Evolutionary conservation across 2,113 vertebrate species (phyloP), one percentile per base, ranked within the genome.

Genomic region (Antechinus stuartii): DNA sequence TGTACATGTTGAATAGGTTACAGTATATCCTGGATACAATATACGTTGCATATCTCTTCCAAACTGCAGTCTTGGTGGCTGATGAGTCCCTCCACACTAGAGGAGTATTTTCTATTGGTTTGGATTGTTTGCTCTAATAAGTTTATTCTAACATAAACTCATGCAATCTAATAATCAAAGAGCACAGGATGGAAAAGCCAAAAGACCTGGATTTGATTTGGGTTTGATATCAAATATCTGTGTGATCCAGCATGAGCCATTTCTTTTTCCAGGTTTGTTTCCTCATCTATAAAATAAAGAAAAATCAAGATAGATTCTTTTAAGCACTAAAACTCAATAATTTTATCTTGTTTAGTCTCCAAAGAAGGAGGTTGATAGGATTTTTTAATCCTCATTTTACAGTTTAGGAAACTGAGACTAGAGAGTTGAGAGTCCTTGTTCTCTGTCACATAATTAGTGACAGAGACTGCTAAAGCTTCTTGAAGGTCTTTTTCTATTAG

Each of bases 261-360:
- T 54, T 26, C 27, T 52, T n/a, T 30, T 26, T 93, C 89, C 55
- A 35, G 53, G 94, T 95, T 93, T 91, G 16, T 23, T 57, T 90
- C 27, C 24, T 52, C 16, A 16, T 61, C 49, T 35, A 14, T 91
- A 2, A 93, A 24, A 6, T 0, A 0, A 47, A 12, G 2, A 0
- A 90, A 4, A 26, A 50, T 9, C 0, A 0, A 3, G 26, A 2
- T 23, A 30, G 27, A 49, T 23, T 57, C 24, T 42, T 91, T 52
- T 35, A 30, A 42, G 4, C 89, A 93, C 94, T 57, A 25, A 50
- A 23, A 90, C 54, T 54, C 94, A 61, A 30, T 35, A 12, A 93
- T 91, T 91, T 46, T 35, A 8, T 61, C 90, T 54, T 23, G 35
- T 50, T 46, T 92, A 11, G 30, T 90, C 76, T 6, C 91, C 54